Evolutionary conservation across 2,113 vertebrate species (phyloP).

Genomic region (Myocastor coypus): DNA sequence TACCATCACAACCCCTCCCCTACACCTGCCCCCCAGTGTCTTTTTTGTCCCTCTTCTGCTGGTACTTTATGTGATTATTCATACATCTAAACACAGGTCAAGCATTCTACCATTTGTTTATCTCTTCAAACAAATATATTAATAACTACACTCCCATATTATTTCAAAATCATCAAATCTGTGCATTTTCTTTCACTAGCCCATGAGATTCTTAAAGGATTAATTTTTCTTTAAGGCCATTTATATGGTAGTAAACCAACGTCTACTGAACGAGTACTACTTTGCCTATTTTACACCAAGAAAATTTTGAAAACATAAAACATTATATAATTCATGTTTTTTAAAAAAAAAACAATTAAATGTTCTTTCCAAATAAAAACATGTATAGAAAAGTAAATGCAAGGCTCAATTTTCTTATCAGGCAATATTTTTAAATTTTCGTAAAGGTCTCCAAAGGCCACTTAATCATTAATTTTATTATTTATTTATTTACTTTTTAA

Average conservation of each 20-base stretch:
- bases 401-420: slow-evolving; percentile 21
- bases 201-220: not conserved
- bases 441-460: not conserved
- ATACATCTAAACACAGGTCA: slow-evolving; percentile 3
- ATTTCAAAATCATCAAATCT: not conserved
- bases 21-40: not conserved
- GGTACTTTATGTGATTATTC: not conserved
- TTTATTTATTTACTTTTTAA: not conserved
- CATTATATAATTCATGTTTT: slow-evolving; percentile 37
- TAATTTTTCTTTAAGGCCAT: slow-evolving; percentile 20
- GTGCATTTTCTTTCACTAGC: not conserved
- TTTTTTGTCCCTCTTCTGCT: not conserved
- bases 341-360: slow-evolving; percentile 52
- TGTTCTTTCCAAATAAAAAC: slow-evolving; percentile 47
- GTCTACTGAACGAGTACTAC: not conserved
- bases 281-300: slow-evolving; percentile 31
- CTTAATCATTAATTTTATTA: slow-evolving; percentile 15
- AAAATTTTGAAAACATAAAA: slow-evolving; percentile 45
- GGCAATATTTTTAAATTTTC: slow-evolving; percentile 29
- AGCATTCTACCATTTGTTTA: not conserved
- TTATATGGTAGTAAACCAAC: slow-evolving; percentile 14
- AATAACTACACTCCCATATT: not conserved
- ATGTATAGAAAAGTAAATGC: not conserved
- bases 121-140: not conserved
- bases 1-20: not conserved